phyloP scores from a whole-genome alignment of 2,797 vertebrate genomes.

The Peromyscus nudipes region DNA sequence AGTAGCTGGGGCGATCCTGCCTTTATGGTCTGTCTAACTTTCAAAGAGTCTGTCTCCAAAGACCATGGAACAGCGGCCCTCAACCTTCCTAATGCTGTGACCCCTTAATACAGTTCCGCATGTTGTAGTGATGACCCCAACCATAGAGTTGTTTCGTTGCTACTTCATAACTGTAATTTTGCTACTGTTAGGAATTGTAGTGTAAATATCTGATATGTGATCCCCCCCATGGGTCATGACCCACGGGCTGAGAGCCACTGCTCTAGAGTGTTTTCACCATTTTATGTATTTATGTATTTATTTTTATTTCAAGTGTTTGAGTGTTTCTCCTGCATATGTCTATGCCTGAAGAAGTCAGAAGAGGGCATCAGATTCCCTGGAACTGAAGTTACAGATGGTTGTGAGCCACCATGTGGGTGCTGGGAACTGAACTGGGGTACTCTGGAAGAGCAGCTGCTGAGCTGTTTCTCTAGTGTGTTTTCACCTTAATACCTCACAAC shows the following conservation, averaged over 20 bases:
- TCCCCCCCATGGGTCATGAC: not conserved
- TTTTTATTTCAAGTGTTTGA: no score
- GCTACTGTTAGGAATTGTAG: not conserved
- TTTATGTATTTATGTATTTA: no score
- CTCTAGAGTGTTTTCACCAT: not conserved
- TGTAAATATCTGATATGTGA: not conserved
- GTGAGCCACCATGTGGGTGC: not conserved
- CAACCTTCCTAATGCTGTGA: not conserved
- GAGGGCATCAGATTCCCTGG: no score
- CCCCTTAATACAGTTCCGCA: not conserved
- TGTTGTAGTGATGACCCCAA: not conserved
- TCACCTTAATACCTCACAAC: not conserved
- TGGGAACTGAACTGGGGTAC: no score
- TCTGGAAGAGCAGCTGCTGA: not conserved
- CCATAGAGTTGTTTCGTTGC: not conserved
- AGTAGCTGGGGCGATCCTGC: no score
- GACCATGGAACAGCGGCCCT: not conserved
- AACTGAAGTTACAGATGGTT: not conserved
- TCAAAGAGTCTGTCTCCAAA: not conserved
- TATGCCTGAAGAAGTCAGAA: no score
- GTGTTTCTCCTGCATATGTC: no score
- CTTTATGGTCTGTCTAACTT: not conserved
- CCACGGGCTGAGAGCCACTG: not conserved
- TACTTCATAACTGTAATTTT: not conserved
- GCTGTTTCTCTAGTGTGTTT: not conserved